Evolutionary conservation across 1,140 invertebrate genomes (phyloP).

Genomic region (Caenorhabditis tropicalis): DNA sequence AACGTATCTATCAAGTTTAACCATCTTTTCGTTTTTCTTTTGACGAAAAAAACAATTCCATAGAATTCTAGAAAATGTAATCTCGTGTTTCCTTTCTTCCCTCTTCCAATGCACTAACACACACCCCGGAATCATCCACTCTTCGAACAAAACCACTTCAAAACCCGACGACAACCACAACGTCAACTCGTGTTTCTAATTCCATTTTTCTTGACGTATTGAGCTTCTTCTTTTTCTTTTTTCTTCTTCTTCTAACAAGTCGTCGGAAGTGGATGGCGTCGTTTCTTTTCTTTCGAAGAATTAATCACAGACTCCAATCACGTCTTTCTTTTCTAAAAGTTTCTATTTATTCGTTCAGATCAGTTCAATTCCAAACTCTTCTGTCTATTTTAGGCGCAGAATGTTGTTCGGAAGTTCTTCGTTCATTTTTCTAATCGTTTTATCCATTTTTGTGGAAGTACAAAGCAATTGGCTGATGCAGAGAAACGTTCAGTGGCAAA

Average conservation of each 20-base stretch:
- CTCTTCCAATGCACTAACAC: background rate
- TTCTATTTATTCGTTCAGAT: background rate
- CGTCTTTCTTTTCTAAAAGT: background rate
- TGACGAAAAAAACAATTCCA: background rate
- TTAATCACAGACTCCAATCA: background rate
- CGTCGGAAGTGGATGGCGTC: slow-evolving; percentile 10
- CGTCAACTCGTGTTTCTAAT: slow-evolving; percentile 29
- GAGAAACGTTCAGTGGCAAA: background rate
- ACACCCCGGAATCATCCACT: background rate
- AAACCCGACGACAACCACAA: slow-evolving; percentile 21
- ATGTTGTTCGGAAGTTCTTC: background rate
- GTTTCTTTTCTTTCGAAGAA: background rate
- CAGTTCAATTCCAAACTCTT: background rate
- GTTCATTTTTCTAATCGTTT: background rate
- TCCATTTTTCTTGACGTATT: slow-evolving; percentile 13
- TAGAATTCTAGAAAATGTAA: background rate
- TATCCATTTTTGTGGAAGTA: background rate
- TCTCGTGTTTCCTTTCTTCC: background rate
- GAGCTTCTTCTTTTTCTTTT: background rate
- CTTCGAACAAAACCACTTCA: slow-evolving; percentile 25
- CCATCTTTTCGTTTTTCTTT: background rate
- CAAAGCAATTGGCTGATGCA: background rate
- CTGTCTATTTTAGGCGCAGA: background rate
- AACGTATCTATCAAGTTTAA: background rate
- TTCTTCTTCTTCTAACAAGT: slow-evolving; percentile 1